Evolutionary conservation across 1,140 invertebrate species (phyloP).

Genomic region (Euglossa dilemma): DNA sequence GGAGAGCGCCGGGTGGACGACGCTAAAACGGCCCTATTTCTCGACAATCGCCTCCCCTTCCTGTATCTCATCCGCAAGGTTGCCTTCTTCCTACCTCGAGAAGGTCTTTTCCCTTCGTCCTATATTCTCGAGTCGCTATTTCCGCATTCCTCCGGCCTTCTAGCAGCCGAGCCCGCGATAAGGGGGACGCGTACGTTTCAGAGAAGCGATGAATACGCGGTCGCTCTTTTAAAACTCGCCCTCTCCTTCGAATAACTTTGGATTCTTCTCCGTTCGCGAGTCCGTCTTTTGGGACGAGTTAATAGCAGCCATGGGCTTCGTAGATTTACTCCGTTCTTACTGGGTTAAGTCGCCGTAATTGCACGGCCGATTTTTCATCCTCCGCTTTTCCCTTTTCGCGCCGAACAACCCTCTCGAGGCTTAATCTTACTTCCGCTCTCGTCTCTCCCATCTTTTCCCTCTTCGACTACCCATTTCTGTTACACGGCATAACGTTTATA

Average conservation of each 20-base stretch:
- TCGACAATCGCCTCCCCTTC: constrained; percentile 42
- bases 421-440: neutral
- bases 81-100: neutral
- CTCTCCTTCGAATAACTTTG: neutral
- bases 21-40: constrained; percentile 42
- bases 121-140: constrained; percentile 27
- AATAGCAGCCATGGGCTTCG: neutral
- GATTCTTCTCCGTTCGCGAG: neutral
- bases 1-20: constrained; percentile 40
- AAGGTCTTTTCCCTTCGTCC: constrained; percentile 4
- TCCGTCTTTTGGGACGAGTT: constrained; percentile 1
- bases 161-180: neutral
- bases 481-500: too few species aligned
- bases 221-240: neutral
- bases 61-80: constrained; percentile 24
- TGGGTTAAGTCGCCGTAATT: constrained; percentile 8
- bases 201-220: neutral
- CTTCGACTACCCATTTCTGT: too few species aligned
- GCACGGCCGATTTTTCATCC: neutral
- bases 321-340: neutral
- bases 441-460: too few species aligned
- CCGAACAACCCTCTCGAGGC: neutral
- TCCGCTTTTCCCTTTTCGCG: neutral
- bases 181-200: neutral
- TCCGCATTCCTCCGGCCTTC: constrained; percentile 17